phyloP scores from a whole-genome alignment of 2,113 vertebrate species.

The Speoplatyrhinus poulsoni region DNA sequence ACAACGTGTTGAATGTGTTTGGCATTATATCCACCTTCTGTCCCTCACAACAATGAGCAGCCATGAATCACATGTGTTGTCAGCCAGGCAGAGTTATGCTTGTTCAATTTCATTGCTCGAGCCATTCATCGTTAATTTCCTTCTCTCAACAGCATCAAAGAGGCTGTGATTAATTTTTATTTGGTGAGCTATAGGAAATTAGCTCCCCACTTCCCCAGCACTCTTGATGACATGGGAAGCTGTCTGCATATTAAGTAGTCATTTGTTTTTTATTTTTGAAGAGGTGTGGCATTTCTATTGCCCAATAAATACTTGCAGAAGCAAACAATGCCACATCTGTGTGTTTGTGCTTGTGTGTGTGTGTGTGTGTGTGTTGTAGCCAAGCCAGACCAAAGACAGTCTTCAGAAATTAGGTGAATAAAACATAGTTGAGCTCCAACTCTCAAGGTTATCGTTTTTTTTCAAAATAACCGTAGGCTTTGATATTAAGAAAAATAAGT shows the following conservation, averaged over 20 bases:
- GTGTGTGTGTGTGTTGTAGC: neutral
- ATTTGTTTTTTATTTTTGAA: conserved; percentile 23
- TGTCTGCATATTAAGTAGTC: conserved; percentile 11
- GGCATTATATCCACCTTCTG: neutral
- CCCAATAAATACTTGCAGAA: conserved; percentile 28
- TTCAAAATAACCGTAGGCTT: too few relatives aligned
- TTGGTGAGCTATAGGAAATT: neutral
- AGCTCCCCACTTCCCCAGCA: conserved; percentile 12
- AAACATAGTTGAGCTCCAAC: too few relatives aligned
- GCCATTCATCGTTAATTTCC: conserved; percentile 33
- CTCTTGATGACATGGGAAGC: neutral
- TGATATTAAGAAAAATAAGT: too few relatives aligned
- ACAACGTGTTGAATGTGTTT: conserved; percentile 26
- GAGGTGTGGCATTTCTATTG: conserved; percentile 17
- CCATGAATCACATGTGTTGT: conserved; percentile 30
- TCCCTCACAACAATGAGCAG: conserved; percentile 16
- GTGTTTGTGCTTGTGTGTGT: neutral
- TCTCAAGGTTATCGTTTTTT: too few relatives aligned
- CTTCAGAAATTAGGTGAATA: too few relatives aligned
- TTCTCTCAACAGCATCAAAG: conserved; percentile 14
- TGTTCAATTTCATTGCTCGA: conserved; percentile 36
- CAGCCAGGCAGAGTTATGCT: conserved; percentile 25
- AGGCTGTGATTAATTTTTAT: conserved; percentile 40
- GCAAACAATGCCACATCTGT: conserved; percentile 9
- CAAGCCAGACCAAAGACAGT: too few relatives aligned